Conservation (phyloP, 2,113 vertebrate species). For the Pollachius pollachius region DNA sequence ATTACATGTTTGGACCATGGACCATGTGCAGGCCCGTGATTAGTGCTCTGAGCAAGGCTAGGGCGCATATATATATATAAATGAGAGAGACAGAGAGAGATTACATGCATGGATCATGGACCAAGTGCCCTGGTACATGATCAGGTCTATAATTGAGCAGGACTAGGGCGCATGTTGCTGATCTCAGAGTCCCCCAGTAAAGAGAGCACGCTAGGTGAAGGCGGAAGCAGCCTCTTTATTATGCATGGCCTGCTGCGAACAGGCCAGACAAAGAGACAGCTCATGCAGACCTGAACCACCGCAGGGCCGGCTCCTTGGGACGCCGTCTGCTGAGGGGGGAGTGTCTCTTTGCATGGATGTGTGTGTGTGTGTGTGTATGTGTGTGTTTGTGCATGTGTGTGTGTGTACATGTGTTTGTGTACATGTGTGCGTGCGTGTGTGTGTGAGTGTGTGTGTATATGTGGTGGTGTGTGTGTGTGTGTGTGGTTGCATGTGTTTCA, state of each 20-base stretch:
- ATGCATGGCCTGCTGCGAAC: slow-evolving; percentile 59
- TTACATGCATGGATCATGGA: too few relatives aligned
- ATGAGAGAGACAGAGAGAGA: too few relatives aligned
- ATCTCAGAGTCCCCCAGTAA: slow-evolving; percentile 27
- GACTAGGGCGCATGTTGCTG: slow-evolving; percentile 7
- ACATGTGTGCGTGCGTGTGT: neutral
- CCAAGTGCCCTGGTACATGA: too few relatives aligned
- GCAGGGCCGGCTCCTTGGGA: slow-evolving; percentile 36
- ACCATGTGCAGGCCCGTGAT: too few relatives aligned
- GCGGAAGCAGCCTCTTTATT: slow-evolving; percentile 55
- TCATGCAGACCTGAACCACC: slow-evolving; percentile 23
- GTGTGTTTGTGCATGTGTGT: neutral
- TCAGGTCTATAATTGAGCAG: neutral
- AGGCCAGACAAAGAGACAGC: slow-evolving; percentile 43
- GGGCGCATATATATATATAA: too few relatives aligned
- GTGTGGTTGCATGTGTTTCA: neutral
- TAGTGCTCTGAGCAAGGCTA: too few relatives aligned
- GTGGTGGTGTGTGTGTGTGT: slow-evolving; percentile 2
- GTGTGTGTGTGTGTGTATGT: slow-evolving; percentile 13
- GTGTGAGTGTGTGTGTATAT: slow-evolving; percentile 8
- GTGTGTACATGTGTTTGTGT: too few relatives aligned
- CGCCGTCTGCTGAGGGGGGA: slow-evolving; percentile 39
- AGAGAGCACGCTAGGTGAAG: slow-evolving; percentile 48
- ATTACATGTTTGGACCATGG: too few relatives aligned
- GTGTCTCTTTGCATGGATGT: slow-evolving; percentile 55